A percentile compares a stretch with the other conserved stretches of the same genome.
Evolutionary conservation across 2,888 invertebrate species (phyloP).

Genomic region (Cataglyphis albicans): DNA sequence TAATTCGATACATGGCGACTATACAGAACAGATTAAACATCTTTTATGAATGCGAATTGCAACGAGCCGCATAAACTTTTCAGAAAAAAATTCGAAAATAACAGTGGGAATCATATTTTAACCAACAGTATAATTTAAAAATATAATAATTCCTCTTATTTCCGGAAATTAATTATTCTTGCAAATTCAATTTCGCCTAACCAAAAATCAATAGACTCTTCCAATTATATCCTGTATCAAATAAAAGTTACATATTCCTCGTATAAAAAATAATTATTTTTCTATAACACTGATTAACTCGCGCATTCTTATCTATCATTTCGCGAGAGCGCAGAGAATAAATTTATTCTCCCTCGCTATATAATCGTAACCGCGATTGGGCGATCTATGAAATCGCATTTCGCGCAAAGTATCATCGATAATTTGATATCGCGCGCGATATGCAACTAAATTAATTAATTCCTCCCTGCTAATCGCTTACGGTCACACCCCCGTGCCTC

Average conservation of each 20-base stretch:
- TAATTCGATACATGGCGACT: neutral
- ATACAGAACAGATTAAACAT: neutral
- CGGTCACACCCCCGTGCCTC: constrained; percentile 54
- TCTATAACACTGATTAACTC: neutral
- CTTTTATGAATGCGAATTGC: neutral
- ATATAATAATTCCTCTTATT: constrained; percentile 27
- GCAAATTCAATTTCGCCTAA: constrained; percentile 22
- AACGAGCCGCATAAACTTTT: constrained; percentile 13
- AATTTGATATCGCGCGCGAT: constrained; percentile 47
- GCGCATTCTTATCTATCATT: neutral
- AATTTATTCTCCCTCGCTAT: neutral
- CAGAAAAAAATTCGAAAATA: constrained; percentile 16
- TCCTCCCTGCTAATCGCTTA: constrained; percentile 67
- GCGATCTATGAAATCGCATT: constrained; percentile 59
- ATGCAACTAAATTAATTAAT: constrained; percentile 69
- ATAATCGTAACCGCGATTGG: constrained; percentile 7
- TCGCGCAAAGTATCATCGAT: constrained; percentile 59
- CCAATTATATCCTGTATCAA: neutral
- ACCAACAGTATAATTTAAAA: constrained; percentile 17
- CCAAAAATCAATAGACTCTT: constrained; percentile 27
- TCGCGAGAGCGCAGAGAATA: neutral
- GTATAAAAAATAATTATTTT: constrained; percentile 35
- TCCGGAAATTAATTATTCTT: constrained; percentile 37
- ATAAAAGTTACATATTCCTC: constrained; percentile 18
- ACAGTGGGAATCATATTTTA: constrained; percentile 24